These are phyloP conservation scores for Xiphorhynchus elegans DNA, from an alignment of 2,113 vertebrate species.

Conservation along the genomic window DNA sequence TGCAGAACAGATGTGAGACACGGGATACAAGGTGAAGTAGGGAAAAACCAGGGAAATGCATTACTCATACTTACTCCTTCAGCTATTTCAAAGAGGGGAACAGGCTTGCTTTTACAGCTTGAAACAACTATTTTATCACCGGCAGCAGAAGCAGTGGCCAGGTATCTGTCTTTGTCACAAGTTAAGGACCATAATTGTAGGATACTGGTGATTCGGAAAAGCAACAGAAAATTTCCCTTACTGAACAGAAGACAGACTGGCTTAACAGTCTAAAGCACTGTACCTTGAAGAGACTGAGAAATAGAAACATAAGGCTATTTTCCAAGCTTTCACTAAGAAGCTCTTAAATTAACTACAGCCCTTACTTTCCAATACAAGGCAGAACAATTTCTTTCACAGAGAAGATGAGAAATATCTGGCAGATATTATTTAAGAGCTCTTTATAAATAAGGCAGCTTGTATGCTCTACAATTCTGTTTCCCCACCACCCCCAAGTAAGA, in stretches of 20 bases:
- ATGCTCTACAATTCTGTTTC: background rate
- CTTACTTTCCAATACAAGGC: background rate
- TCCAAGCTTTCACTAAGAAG: background rate
- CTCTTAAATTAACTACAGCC: background rate
- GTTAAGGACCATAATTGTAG: slow-evolving; percentile 75
- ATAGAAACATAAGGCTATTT: background rate
- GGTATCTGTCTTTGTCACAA: slow-evolving; percentile 85
- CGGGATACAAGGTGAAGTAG: background rate
- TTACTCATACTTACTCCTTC: slow-evolving; percentile 87
- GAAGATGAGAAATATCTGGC: background rate
- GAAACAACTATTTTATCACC: slow-evolving; percentile 96
- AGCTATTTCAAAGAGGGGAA: slow-evolving; percentile 87
- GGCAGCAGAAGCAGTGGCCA: slow-evolving; percentile 88
- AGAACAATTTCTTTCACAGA: background rate
- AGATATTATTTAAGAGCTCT: background rate
- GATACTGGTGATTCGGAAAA: background rate
- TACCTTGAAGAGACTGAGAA: background rate
- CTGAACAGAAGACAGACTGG: background rate
- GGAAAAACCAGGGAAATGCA: background rate
- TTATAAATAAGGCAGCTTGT: background rate
- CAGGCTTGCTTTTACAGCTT: slow-evolving; percentile 86
- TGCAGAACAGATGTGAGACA: background rate
- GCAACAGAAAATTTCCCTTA: background rate
- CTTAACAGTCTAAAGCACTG: background rate
- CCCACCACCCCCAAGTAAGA: background rate